phyloP scores from a whole-genome alignment of 2,797 vertebrate genomes.

The Anguilla megastoma region DNA sequence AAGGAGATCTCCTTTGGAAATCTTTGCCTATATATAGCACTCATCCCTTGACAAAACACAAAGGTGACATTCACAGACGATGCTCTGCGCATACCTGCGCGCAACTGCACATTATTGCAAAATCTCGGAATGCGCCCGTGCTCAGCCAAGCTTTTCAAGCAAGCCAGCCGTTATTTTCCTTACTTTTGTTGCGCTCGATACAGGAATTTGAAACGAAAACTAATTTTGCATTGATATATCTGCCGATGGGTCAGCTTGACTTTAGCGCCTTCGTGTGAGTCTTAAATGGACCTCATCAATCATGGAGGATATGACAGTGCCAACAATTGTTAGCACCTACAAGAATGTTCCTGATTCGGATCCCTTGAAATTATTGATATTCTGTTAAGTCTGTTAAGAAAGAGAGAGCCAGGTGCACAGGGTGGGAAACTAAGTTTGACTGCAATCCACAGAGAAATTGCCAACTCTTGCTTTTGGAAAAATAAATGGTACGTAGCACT shows the following conservation, averaged over 20 bases:
- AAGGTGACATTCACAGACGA: constrained; percentile 62
- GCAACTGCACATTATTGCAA: constrained; percentile 53
- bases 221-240: not conserved
- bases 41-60: constrained; percentile 53
- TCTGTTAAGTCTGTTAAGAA: not conserved
- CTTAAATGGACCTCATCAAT: constrained; percentile 1
- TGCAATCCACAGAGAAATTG: not conserved
- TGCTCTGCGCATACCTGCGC: constrained; percentile 40
- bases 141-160: constrained; percentile 46
- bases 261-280: not conserved
- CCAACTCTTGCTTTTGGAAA: not conserved
- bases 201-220: constrained; percentile 4
- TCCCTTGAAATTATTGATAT: constrained; percentile 2
- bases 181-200: not conserved
- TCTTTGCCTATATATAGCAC: constrained; percentile 38
- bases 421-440: not conserved
- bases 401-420: not conserved
- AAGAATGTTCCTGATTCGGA: not conserved
- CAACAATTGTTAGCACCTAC: not conserved
- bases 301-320: not conserved
- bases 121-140: constrained; percentile 58
- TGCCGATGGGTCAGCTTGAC: not conserved
- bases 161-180: not conserved
- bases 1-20: constrained; percentile 60
- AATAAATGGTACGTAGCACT: not conserved